A percentile compares a stretch with the other conserved stretches of the same genome.
These are phyloP conservation scores for Oscheius sp. DNA, from an alignment of 2,888 invertebrate species.

Conservation along the genomic window DNA sequence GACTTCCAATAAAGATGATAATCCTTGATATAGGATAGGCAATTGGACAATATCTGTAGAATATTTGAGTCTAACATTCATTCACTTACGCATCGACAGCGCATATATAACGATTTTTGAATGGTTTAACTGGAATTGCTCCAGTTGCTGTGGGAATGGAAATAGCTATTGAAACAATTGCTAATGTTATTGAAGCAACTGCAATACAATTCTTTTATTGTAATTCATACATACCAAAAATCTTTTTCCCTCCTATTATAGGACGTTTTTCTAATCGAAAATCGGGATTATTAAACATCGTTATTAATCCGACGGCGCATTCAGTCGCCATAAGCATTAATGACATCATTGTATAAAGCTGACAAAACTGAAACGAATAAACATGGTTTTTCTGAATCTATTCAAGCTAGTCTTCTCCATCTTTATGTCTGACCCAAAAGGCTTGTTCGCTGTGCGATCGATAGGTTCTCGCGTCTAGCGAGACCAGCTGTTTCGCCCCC, in stretches of 20 bases:
- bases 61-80: not conserved
- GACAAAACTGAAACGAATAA: conserved; percentile 61
- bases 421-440: not conserved
- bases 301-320: conserved; percentile 46
- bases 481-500: too few species aligned
- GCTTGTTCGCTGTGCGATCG: too few species aligned
- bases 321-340: conserved; percentile 63
- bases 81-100: conserved; percentile 58
- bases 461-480: too few species aligned
- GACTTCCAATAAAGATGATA: conserved; percentile 58
- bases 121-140: conserved; percentile 59
- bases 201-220: not conserved
- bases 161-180: conserved; percentile 37
- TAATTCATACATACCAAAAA: conserved; percentile 12
- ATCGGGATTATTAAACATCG: conserved; percentile 35
- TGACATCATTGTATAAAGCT: conserved; percentile 58
- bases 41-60: conserved; percentile 60
- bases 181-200: conserved; percentile 21
- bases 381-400: too few species aligned
- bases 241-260: conserved; percentile 28
- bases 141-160: conserved; percentile 38
- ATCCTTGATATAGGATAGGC: conserved; percentile 59
- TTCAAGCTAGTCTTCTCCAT: not conserved
- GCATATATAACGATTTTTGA: conserved; percentile 64
- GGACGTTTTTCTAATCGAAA: not conserved